phyloP scores from a whole-genome alignment of 2,888 invertebrate species.

The Eueremaeus valkanovi region DNA sequence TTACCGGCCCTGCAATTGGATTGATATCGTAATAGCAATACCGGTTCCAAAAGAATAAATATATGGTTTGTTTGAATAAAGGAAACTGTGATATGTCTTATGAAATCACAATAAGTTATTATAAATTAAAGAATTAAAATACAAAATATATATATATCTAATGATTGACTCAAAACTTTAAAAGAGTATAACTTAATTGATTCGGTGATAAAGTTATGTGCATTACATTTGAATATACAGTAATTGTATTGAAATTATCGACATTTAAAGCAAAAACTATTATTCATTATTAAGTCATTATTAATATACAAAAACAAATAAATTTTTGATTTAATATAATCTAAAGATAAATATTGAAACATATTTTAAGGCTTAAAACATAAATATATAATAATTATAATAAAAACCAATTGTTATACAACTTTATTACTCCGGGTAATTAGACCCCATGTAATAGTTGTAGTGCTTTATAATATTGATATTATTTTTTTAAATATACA shows the following conservation, averaged over 20 bases:
- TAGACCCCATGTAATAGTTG: not conserved
- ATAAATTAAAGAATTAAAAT: not conserved
- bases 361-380: not conserved
- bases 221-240: not conserved
- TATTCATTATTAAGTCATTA: not conserved
- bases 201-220: not conserved
- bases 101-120: constrained; percentile 12
- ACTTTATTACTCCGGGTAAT: not conserved
- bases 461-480: not conserved
- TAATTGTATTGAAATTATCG: not conserved
- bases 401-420: not conserved
- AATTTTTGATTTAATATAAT: not conserved
- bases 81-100: not conserved
- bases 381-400: not conserved
- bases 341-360: not conserved
- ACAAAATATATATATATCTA: not conserved
- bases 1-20: not conserved
- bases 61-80: not conserved
- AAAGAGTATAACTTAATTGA: not conserved
- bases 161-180: not conserved
- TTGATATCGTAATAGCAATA: not conserved
- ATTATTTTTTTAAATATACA: not conserved
- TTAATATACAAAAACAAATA: not conserved
- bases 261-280: too few relatives aligned
- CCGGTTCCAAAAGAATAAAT: not conserved